phyloP scores from a whole-genome alignment of 64 coral and sea anemone species.

The Dendrophyllia cribrosa region DNA sequence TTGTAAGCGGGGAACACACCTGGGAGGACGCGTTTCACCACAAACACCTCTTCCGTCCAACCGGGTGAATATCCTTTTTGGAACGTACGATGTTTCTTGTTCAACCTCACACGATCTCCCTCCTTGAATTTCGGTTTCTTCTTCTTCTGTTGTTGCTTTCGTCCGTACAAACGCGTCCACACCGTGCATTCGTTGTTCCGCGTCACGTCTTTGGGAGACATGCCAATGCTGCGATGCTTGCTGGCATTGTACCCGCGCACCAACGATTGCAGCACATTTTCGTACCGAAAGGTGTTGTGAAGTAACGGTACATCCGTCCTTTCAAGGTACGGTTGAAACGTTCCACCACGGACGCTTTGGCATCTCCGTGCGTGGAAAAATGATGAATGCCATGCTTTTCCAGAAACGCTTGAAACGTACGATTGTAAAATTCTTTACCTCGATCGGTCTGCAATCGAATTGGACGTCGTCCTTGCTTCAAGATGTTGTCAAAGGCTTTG shows the following conservation, averaged over 20 bases:
- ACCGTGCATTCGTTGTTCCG: neutral
- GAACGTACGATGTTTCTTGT: neutral
- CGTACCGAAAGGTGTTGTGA: neutral
- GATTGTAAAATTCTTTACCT: neutral
- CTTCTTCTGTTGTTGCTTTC: neutral
- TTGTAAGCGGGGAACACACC: neutral
- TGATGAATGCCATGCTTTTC: neutral
- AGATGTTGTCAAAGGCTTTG: neutral
- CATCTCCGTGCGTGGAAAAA: neutral
- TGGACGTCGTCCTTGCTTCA: neutral
- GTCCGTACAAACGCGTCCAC: constrained; percentile 44
- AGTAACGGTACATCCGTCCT: constrained; percentile 23
- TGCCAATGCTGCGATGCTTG: constrained; percentile 9
- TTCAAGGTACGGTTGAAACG: constrained; percentile 56
- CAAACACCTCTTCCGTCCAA: constrained; percentile 64
- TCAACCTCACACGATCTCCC: constrained; percentile 34
- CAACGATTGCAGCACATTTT: neutral
- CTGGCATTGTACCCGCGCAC: constrained; percentile 1
- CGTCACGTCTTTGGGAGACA: neutral
- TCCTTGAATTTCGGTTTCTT: neutral
- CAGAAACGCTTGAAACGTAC: neutral
- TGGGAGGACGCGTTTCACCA: neutral
- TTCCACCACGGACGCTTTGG: constrained; percentile 29
- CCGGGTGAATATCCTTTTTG: constrained; percentile 55
- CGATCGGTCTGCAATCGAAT: neutral